Evolutionary conservation across 2,888 invertebrate species (phyloP), one percentile per base, ranked within the genome.

Genomic region (Cinara cedri): DNA sequence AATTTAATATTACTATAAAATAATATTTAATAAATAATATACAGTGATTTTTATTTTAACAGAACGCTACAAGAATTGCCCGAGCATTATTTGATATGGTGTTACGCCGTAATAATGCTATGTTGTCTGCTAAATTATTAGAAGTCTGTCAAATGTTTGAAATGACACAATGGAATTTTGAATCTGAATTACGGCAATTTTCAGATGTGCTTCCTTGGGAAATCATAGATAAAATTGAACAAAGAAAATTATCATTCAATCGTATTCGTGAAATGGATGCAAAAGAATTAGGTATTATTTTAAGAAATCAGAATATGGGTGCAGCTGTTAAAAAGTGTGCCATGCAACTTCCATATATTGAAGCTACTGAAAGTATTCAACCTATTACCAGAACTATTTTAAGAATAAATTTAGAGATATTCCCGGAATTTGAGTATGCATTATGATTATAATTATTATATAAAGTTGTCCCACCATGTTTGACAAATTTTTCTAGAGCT

Each of bases 361-460:
- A 93, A 46, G 89, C 97, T 84, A 93, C 95, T 46, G 92, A 95
- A 0, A 90, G 87, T 44, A 87, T 99, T 11, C 97, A 98, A 85
- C 99, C 99, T 0, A 98, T 99, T 83, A 99, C 99, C 0, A 90
- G 97, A 66, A 96, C 95, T 0, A 93, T 97, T 6, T 87, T 97
- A 16, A 88, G 93, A 84, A 93, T 98, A 83, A 90, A 92, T 81
- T 89, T 98, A 16, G 90, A 90, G 74, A 91, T 98, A 26, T 90
- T 88, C 80, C 91, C 97, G 0, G 90, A 91, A 83, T 89, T 89
- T 83, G 85, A 83, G 85, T 86, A 82, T 82, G 82, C 66, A 62
- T 57, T 19, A 26, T 62, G 51, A 63, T n/a, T 34, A 34, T 34
- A 4, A 34, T 34, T 34, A n/a, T n/a, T n/a, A n/a, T n/a, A 34